Base-by-base conservation (phyloP, 1,140 invertebrate genomes). In the Drosophila murphyi region DNA sequence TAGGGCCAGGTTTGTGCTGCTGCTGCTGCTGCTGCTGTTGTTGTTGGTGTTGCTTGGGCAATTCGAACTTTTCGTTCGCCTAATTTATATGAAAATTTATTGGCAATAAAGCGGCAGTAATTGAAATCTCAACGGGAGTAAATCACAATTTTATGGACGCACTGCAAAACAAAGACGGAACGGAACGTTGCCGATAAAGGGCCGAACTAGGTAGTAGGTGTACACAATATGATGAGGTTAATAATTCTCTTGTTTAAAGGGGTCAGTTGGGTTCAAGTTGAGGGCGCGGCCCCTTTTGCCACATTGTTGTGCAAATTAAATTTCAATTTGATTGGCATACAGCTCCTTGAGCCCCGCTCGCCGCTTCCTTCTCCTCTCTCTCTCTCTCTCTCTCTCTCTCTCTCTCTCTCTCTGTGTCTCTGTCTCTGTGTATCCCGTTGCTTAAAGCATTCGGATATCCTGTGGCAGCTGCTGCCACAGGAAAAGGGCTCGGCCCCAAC, bases 1-100 rank as follows among this genome's bases (percentile, higher is more conserved):
- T 34, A 34, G 20, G 20, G 20, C 20, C 34, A 3, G 52, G 1
- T 43, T 10, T 8, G 28, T 60, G 12, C 34, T 4, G 5, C 34
- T 34, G 5, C 8, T 57, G 7, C 12, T 34, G 48, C 5, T 57
- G 7, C 12, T 34, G 48, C 5, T 12, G 4, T 57, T 10, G 28
- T 47, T 62, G 0, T 37, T 10, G 7, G 35, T 61, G 35, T 12
- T 68, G 43, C 54, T 29, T 45, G 32, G 45, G 20, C 51, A 39
- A 32, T 57, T n/a, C 55, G 51, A 75, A 71, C 52, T 75, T 71
- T 75, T 71, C 72, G 52, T 73, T 78, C 70, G 75, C 76, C 85
- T 88, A 88, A 88, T 88, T 88, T 89, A 83, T 88, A 83, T 74
- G 83, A 71, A 88, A 88, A 88, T 88, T 89, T 88, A 88, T 88